Conservation (phyloP, 2,113 vertebrate genomes). For the Grus americana region DNA sequence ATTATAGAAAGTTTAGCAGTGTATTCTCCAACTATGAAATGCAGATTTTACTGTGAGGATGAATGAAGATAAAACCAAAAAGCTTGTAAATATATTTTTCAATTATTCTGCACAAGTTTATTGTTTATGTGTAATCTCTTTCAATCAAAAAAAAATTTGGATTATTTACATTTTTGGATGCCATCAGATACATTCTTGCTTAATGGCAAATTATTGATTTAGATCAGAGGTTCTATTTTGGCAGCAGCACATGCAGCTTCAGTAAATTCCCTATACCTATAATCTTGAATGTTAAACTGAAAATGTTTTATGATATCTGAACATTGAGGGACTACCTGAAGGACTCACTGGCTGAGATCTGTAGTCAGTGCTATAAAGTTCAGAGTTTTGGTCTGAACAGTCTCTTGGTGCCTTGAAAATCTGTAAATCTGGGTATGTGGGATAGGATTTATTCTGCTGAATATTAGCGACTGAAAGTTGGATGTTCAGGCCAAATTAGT, state of each 20-base stretch:
- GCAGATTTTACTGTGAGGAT: background rate
- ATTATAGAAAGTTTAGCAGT: background rate
- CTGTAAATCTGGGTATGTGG: background rate
- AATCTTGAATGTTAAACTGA: background rate
- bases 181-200: background rate
- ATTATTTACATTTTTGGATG: background rate
- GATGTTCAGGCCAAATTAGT: background rate
- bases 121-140: background rate
- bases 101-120: background rate
- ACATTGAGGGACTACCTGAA: background rate
- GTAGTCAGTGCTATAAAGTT: background rate
- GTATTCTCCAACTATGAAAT: background rate
- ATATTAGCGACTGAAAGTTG: background rate
- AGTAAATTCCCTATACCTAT: background rate
- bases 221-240: background rate
- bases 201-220: background rate
- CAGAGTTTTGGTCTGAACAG: background rate
- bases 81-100: background rate
- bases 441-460: background rate
- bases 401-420: background rate
- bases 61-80: background rate
- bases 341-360: background rate
- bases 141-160: background rate
- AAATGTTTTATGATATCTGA: background rate
- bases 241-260: background rate